A percentile compares a stretch with the other conserved stretches of the same genome.
Evolutionary conservation across 2,113 vertebrate genomes (phyloP).

Genomic region (Dromiciops gliroides): DNA sequence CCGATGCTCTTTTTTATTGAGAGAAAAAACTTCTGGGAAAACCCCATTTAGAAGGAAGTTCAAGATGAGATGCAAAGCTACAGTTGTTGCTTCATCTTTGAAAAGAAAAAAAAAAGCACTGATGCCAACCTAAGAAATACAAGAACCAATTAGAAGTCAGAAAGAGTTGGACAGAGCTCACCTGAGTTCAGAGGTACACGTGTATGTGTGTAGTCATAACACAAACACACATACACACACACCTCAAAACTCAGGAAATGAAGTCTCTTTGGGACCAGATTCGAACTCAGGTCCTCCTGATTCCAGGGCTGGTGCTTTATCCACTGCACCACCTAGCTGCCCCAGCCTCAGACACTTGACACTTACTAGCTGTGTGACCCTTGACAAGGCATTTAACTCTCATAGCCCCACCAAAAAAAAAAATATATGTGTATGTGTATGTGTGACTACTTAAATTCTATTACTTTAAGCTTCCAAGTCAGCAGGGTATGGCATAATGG

Average conservation of each 20-base stretch:
- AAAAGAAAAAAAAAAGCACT: background rate
- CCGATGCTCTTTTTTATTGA: background rate
- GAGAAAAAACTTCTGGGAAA: background rate
- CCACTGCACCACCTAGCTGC: too few relatives aligned
- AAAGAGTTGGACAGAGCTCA: background rate
- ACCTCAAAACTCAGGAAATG: background rate
- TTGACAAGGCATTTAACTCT: too few relatives aligned
- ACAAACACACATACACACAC: background rate
- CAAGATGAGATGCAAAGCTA: background rate
- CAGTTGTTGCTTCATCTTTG: background rate
- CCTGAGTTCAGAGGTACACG: background rate
- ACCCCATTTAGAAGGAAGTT: background rate
- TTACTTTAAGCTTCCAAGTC: background rate
- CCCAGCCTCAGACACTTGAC: too few relatives aligned
- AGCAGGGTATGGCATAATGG: background rate
- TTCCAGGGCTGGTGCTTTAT: too few relatives aligned
- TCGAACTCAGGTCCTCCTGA: too few relatives aligned
- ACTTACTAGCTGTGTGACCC: too few relatives aligned
- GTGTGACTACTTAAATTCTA: background rate
- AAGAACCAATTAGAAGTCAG: background rate
- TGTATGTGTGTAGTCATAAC: too few relatives aligned
- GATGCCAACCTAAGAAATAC: background rate
- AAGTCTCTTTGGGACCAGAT: too few relatives aligned
- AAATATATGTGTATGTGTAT: too few relatives aligned
- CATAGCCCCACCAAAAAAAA: too few relatives aligned